Base-by-base conservation (phyloP, 2,888 invertebrate species). In the Catotricha subobsoleta region DNA sequence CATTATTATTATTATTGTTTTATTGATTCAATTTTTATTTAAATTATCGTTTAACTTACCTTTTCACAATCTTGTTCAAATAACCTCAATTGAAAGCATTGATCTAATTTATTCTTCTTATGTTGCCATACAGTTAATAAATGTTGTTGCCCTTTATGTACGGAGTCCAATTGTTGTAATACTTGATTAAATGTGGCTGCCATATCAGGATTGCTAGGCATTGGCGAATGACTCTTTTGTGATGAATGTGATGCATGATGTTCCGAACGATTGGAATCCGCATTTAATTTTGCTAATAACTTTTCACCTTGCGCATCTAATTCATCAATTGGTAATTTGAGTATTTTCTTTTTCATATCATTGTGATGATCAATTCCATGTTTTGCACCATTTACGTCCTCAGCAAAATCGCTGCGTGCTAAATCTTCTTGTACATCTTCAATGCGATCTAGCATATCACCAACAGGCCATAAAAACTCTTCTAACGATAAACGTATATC, bases 41-140 rank as follows among this genome's bases (percentile, higher is more conserved):
- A 16, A 16, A 34, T 21, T 13, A 25, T 23, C 16, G 3, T 19
- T 82, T 83, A 75, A 15, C 4, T 31, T 9, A 36, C 36, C 36
- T 90, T 94, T 60, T 94, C 91, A 51, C 94, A 95, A 60, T 97
- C 97, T 59, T 91, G 88, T 63, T 97, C 95, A 58, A 95, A 94
- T 36, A 95, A 73, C 39, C 94, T 71, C 51, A 95, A 71, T 60
- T 97, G 94, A 58, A 94, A 88, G 59, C 94, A 92, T 62, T 95
- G 94, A 57, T 95, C 94, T 47, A 97, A 69, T 61, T 92, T 87
- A 54, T 82, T 74, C 57, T 92, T 87, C 59, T 94, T 91, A 53
- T 84, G 83, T 56, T 91, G 88, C 95, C 95, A 97, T 43, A 90
- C 67, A 54, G 90, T 88, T 47, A 88, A 73, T 37, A 95, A 74